Evolutionary conservation across 2,797 vertebrate genomes (phyloP).

Genomic region (Poecilia wingei): DNA sequence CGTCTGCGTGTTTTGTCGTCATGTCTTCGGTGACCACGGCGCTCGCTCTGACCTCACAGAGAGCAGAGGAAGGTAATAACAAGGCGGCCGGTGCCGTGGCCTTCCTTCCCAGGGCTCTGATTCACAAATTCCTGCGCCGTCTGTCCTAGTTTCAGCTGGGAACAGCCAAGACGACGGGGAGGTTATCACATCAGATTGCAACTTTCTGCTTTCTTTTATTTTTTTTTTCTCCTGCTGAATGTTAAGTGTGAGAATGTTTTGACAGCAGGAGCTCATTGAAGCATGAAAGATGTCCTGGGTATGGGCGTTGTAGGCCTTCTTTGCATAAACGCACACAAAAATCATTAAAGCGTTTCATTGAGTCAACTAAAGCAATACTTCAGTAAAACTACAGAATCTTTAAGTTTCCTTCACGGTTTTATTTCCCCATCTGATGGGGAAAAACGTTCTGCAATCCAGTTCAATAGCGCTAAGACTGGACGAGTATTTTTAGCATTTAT

Average conservation of each 20-base stretch:
- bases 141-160: constrained; percentile 51
- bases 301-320: not conserved
- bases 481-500: constrained; percentile 58
- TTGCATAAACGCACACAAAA: not conserved
- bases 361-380: constrained; percentile 1
- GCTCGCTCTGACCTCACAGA: constrained; percentile 66
- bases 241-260: constrained; percentile 11
- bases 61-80: constrained; percentile 73
- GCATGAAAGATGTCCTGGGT: not conserved
- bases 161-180: constrained; percentile 31
- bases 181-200: constrained; percentile 26
- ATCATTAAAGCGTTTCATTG: not conserved
- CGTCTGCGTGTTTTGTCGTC: constrained; percentile 69
- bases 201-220: not conserved
- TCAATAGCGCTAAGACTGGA: not conserved
- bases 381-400: not conserved
- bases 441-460: constrained; percentile 30
- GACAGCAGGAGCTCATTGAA: constrained; percentile 4
- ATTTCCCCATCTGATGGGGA: constrained; percentile 24
- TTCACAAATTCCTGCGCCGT: constrained; percentile 59
- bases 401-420: not conserved
- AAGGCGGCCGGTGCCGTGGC: constrained; percentile 65
- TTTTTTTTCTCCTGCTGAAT: not conserved
- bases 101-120: constrained; percentile 46
- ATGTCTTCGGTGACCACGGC: constrained; percentile 64